Evolutionary conservation across 2,888 invertebrate genomes (phyloP), one percentile per base, ranked within the genome.

Genomic region (Amiota communis): DNA sequence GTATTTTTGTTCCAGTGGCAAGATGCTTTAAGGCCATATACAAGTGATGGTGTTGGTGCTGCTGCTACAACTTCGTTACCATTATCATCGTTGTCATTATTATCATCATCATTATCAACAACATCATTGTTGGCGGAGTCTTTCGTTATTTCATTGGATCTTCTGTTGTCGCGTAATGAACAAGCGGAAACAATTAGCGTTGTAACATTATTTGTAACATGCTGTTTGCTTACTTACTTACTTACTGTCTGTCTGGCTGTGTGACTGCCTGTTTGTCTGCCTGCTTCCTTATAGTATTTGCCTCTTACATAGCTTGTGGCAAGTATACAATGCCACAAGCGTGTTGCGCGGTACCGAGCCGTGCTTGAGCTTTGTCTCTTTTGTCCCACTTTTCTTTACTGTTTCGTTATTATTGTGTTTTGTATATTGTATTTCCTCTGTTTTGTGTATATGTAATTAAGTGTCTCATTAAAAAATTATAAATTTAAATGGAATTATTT

Each of bases 391-490:
- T n/a, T 8, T 17, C n/a, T 3, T 8, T 17, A 17, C 23, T 59
- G 59, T 59, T 17, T 59, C 59, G 17, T 17, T 23, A 61, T 17
- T 17, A n/a, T 23, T 61, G 63, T 46, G 3, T 23, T 23, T 23
- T 23, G 23, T 23, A 23, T 23, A 23, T 23, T 23, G 63, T 46
- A 63, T 63, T 63, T 63, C 36, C 36, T 36, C 36, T 8, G 20
- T 15, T 51, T n/a, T 53, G 53, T 68, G 51, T 68, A 36, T 63
- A n/a, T 46, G 78, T 78, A 83, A 83, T 83, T 85, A 83, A 83
- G 83, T 85, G 83, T 82, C 83, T 83, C 84, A 83, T 83, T 83
- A 83, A 83, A 83, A 83, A 83, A 85, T 83, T 83, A 83, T 83
- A 85, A 81, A 85, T 83, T 83, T 83, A 85, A 83, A 85, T 83